Evolutionary conservation across 2,888 invertebrate genomes (phyloP).

Genomic region (Pyrrhia umbra): DNA sequence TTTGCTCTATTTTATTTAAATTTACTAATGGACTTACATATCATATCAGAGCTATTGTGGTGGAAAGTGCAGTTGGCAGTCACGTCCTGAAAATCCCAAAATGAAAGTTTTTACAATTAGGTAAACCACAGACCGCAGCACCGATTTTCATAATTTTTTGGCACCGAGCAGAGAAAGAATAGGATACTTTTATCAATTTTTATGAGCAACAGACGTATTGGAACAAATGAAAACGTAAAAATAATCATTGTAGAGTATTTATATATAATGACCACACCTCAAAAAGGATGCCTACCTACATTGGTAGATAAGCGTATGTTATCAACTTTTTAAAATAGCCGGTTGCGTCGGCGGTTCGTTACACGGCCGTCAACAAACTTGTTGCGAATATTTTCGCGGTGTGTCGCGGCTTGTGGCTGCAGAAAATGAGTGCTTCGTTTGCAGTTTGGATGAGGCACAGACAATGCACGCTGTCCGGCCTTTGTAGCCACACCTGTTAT

Average conservation of each 20-base stretch:
- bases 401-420: slow-evolving; percentile 54
- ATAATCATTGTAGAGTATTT: slow-evolving; percentile 22
- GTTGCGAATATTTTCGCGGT: slow-evolving; percentile 67
- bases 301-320: slow-evolving; percentile 5
- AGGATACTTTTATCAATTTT: neutral
- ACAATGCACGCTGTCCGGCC: slow-evolving; percentile 68
- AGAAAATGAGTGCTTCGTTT: slow-evolving; percentile 72
- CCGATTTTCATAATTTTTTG: too few species aligned
- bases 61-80: neutral
- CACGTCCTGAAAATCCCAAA: too few species aligned
- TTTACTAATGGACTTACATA: too few species aligned
- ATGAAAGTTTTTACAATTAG: neutral
- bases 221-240: too few species aligned
- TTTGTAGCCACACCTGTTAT: slow-evolving; percentile 80
- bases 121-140: neutral
- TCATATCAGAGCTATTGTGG: too few species aligned
- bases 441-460: slow-evolving; percentile 64
- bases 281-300: slow-evolving; percentile 6
- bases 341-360: slow-evolving; percentile 37
- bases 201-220: too few species aligned
- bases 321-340: slow-evolving; percentile 34
- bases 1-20: too few species aligned
- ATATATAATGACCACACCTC: slow-evolving; percentile 21
- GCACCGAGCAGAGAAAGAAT: neutral
- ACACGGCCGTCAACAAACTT: slow-evolving; percentile 59